Conservation (phyloP, 2,888 invertebrate genomes). For the Trichopria drosophilae region DNA sequence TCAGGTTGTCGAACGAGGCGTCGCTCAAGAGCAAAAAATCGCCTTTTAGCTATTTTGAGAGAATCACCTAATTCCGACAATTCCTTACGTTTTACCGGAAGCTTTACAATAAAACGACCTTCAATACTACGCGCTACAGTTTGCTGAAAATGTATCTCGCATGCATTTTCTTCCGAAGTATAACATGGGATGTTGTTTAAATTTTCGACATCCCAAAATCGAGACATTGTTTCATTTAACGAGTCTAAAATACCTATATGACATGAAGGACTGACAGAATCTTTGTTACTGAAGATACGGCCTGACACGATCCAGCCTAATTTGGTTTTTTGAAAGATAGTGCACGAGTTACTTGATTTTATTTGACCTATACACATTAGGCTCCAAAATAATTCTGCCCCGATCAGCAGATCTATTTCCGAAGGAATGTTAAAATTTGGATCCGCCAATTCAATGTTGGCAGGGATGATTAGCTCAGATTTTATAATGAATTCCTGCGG, state of each 20-base stretch:
- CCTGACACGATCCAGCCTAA: conserved; percentile 21
- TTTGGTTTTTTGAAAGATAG: conserved; percentile 13
- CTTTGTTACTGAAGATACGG: background rate
- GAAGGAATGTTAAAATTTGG: no score
- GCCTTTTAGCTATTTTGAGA: conserved; percentile 27
- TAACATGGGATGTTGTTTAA: conserved; percentile 25
- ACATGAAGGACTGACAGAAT: background rate
- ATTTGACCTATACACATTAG: conserved; percentile 15
- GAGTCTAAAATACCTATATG: background rate
- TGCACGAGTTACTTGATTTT: background rate
- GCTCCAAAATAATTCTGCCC: conserved; percentile 14
- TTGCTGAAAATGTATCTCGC: conserved; percentile 31
- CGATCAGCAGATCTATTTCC: conserved; percentile 7
- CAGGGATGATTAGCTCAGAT: background rate
- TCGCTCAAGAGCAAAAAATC: conserved; percentile 33
- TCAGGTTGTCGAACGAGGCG: conserved; percentile 19
- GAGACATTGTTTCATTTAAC: conserved; percentile 14
- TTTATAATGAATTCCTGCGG: background rate
- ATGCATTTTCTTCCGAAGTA: no score
- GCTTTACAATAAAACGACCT: conserved; percentile 27
- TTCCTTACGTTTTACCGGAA: conserved; percentile 19
- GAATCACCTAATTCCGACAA: conserved; percentile 22
- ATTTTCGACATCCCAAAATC: conserved; percentile 38
- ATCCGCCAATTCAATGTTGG: conserved; percentile 3
- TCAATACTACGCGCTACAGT: conserved; percentile 17